Base-by-base conservation (phyloP, 2,888 invertebrate species). In the Lithodes maja region DNA sequence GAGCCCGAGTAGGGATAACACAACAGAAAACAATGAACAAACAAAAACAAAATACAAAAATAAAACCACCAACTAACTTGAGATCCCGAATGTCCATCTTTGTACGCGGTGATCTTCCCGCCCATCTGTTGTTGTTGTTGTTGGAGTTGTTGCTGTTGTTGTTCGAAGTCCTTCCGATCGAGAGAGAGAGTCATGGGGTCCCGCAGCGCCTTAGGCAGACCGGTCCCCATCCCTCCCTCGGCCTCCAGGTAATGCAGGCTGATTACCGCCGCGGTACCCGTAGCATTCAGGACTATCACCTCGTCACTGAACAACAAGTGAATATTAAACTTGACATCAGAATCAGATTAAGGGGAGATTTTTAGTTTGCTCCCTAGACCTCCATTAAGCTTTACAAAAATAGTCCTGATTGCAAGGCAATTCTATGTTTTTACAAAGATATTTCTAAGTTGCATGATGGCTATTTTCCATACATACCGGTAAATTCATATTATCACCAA, bases 261-360 rank as follows among this genome's bases (percentile, higher is more conserved):
- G 1, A 95, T 93, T 33, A 97, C 96, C 0, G 98, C 99, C 1
- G 99, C 99, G 0, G 99, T 99, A 0, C 99, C 99, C 49, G 96
- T 97, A 0, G 98, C 99, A 83, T 98, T 98, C 68, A 99, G 94
- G 0, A 99, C 97, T 93, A 98, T 98, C 0, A 99, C 97, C 93
- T 99, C 99, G 93, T 99, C 99, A 92, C 98, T 98, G 93, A 61
- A 61, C 33, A 33, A 33, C 33, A 33, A 33, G 33, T 33, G 33
- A 33, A 33, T 33, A 33, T 33, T 33, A 33, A 33, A 33, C 33
- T 33, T 33, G 33, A 33, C 33, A 33, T 33, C 33, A 33, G 33
- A 33, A 33, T 33, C 33, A 33, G 33, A 33, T 33, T 33, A 33
- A 33, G 33, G 33, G 33, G 33, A 33, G 33, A 33, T 33, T 33